Evolutionary conservation across 1,140 invertebrate genomes (phyloP).

Genomic region (Lysiphlebus fabarum): DNA sequence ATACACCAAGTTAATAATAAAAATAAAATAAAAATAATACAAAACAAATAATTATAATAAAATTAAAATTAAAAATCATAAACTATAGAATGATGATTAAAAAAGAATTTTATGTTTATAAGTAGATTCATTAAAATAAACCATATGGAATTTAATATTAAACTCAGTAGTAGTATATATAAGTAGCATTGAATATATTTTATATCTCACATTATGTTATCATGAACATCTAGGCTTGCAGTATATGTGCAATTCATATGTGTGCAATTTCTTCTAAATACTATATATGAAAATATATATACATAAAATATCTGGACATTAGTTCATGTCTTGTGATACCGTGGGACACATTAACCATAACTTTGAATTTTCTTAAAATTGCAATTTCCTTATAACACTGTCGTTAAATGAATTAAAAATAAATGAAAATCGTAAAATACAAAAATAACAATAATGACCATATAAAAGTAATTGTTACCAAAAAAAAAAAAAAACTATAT

Average conservation of each 20-base stretch:
- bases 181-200: slow-evolving; percentile 11
- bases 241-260: too few relatives aligned
- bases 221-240: slow-evolving; percentile 19
- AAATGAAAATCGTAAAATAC: too few relatives aligned
- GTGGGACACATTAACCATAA: slow-evolving; percentile 52
- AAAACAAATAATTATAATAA: too few relatives aligned
- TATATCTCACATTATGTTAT: slow-evolving; percentile 17
- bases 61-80: slow-evolving; percentile 13
- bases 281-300: slow-evolving; percentile 21
- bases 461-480: too few relatives aligned
- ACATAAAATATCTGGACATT: slow-evolving; percentile 44
- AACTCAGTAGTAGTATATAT: slow-evolving; percentile 32
- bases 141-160: slow-evolving; percentile 41
- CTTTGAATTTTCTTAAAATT: slow-evolving; percentile 9
- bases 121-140: slow-evolving; percentile 48
- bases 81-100: slow-evolving; percentile 7
- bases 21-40: not conserved
- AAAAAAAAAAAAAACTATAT: too few relatives aligned
- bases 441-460: too few relatives aligned
- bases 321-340: slow-evolving; percentile 49
- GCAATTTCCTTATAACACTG: too few relatives aligned
- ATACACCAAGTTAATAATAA: not conserved
- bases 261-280: slow-evolving; percentile 11
- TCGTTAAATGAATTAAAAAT: too few relatives aligned
- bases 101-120: slow-evolving; percentile 33